A percentile compares a stretch with the other conserved stretches of the same genome.
Conservation (phyloP, 2,113 vertebrate genomes). For the Cyprinodon brontotheroides region DNA sequence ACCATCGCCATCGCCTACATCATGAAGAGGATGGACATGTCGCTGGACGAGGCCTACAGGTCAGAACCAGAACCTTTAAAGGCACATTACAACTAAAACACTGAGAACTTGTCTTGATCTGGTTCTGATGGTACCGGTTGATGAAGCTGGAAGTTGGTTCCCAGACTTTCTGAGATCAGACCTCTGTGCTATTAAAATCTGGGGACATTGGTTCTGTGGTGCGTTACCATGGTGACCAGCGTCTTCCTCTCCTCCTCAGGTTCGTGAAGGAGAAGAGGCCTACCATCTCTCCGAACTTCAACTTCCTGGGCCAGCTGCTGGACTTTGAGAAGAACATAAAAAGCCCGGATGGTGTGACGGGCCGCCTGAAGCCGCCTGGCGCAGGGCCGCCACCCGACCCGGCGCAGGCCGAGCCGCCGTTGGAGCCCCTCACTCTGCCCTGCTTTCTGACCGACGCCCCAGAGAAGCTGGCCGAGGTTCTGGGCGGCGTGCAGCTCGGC, state of each 20-base stretch:
- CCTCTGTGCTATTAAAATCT: no score
- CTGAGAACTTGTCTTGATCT: no score
- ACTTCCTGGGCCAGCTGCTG: slow-evolving; percentile 86
- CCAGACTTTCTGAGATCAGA: no score
- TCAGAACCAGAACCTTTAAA: neutral
- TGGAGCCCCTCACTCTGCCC: slow-evolving; percentile 68
- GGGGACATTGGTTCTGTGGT: no score
- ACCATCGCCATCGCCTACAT: slow-evolving; percentile 86
- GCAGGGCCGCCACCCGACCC: neutral
- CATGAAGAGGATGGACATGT: slow-evolving; percentile 85
- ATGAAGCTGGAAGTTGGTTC: no score
- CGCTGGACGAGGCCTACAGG: slow-evolving; percentile 78
- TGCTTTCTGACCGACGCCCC: slow-evolving; percentile 27
- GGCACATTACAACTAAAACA: no score
- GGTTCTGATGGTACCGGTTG: no score
- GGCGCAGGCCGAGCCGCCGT: neutral
- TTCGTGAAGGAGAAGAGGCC: slow-evolving; percentile 85
- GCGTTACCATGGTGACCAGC: neutral
- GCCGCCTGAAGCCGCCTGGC: slow-evolving; percentile 25
- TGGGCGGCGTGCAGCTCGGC: slow-evolving; percentile 82
- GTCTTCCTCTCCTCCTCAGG: slow-evolving; percentile 51
- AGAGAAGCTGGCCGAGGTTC: slow-evolving; percentile 83
- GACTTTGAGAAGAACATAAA: slow-evolving; percentile 97
- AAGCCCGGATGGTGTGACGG: slow-evolving; percentile 59
- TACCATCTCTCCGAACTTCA: slow-evolving; percentile 86